Percentiles rank a stretch among this genome's conserved stretches.
phyloP scores from a whole-genome alignment of 2,113 vertebrate genomes.

The Oophaga pumilio region DNA sequence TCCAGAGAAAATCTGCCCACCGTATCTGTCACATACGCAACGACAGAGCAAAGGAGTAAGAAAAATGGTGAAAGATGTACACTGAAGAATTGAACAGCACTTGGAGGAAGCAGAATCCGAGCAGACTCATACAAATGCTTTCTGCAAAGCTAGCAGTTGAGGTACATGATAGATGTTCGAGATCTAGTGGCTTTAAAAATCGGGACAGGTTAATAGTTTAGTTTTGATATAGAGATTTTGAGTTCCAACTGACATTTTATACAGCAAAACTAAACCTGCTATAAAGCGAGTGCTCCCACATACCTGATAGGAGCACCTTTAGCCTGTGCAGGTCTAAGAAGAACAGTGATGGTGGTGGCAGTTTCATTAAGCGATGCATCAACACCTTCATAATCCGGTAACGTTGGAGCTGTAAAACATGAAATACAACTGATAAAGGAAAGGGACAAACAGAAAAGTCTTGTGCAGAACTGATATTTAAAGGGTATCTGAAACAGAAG shows the following conservation, averaged over 20 bases:
- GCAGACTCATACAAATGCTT: background rate
- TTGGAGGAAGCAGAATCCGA: background rate
- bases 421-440: background rate
- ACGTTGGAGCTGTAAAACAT: constrained; percentile 81
- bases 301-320: constrained; percentile 98
- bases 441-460: background rate
- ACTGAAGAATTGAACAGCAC: background rate
- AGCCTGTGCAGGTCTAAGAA: constrained; percentile 94
- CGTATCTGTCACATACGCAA: background rate
- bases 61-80: background rate
- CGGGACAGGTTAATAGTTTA: too few species aligned
- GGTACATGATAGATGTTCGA: background rate
- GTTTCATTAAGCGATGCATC: constrained; percentile 97
- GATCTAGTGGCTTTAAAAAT: too few species aligned
- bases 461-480: background rate
- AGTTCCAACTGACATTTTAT: background rate
- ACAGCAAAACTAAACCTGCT: background rate
- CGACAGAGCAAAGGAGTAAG: background rate
- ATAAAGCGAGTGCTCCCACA: background rate
- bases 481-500: too few species aligned
- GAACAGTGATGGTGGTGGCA: constrained; percentile 94
- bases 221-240: background rate
- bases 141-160: background rate
- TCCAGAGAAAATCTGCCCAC: background rate
- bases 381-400: constrained; percentile 92